Conservation (phyloP, 2,888 invertebrate genomes). For the Dasypogon diadema region DNA sequence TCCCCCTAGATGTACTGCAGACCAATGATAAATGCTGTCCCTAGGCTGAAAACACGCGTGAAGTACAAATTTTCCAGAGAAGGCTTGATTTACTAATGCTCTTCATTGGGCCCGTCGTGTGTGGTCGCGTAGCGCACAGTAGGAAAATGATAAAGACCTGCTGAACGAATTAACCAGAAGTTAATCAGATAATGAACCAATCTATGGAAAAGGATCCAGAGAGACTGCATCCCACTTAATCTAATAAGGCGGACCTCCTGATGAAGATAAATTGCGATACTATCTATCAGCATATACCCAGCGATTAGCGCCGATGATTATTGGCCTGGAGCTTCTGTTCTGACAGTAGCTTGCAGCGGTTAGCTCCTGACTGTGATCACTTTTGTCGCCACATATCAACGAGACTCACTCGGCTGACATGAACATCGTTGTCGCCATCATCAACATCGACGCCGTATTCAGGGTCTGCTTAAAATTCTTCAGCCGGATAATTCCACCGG, state of each 20-base stretch:
- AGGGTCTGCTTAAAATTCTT: slow-evolving; percentile 21
- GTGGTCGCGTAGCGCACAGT: slow-evolving; percentile 34
- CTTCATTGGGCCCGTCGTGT: slow-evolving; percentile 38
- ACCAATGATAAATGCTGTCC: slow-evolving; percentile 13
- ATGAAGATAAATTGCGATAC: slow-evolving; percentile 49
- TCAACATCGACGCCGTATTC: slow-evolving; percentile 19
- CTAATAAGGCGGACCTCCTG: slow-evolving; percentile 41
- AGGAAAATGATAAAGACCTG: slow-evolving; percentile 43
- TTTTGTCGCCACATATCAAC: slow-evolving; percentile 50
- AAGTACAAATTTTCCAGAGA: slow-evolving; percentile 37
- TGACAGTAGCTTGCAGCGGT: background rate
- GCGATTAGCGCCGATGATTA: slow-evolving; percentile 48
- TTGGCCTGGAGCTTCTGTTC: slow-evolving; percentile 38
- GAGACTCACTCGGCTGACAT: slow-evolving; percentile 35
- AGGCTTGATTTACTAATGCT: slow-evolving; percentile 1
- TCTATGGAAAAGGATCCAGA: background rate
- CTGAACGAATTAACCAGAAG: slow-evolving; percentile 43
- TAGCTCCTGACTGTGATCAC: slow-evolving; percentile 17
- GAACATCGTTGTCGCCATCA: slow-evolving; percentile 46
- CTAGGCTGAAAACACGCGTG: background rate
- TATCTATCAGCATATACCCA: slow-evolving; percentile 30
- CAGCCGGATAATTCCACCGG: slow-evolving; percentile 3
- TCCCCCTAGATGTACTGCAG: background rate
- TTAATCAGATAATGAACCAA: slow-evolving; percentile 49
- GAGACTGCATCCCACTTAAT: slow-evolving; percentile 20